phyloP scores from a whole-genome alignment of 2,113 vertebrate genomes.

The Anseranas semipalmata region DNA sequence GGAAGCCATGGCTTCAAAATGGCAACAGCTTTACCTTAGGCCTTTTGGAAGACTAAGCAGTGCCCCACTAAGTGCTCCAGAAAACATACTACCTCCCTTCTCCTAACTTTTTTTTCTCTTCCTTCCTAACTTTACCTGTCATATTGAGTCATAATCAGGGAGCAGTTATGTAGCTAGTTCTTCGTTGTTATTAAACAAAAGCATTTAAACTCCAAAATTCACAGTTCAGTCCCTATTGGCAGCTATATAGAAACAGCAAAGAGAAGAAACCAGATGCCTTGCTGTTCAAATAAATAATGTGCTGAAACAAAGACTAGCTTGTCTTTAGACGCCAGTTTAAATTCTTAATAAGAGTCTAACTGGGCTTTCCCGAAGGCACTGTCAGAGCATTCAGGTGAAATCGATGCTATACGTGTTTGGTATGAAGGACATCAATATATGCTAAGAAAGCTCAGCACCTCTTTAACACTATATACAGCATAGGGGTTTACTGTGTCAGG shows the following conservation, averaged over 20 bases:
- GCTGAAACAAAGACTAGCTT: not conserved
- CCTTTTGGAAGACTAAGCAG: not conserved
- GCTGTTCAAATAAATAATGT: not conserved
- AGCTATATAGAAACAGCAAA: not conserved
- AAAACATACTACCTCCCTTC: not conserved
- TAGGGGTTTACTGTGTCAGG: fast-evolving
- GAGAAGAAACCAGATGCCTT: not conserved
- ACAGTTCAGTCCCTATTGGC: not conserved
- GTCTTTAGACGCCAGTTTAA: not conserved
- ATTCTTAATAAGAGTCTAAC: not conserved
- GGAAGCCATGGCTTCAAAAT: not conserved
- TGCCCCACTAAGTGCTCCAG: not conserved
- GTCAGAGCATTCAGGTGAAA: not conserved
- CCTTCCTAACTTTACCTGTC: not conserved
- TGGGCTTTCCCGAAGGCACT: not conserved
- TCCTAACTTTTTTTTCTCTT: no score
- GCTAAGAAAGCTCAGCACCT: not conserved
- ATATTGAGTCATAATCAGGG: fast-evolving
- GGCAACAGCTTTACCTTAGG: not conserved
- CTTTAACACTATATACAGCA: fast-evolving
- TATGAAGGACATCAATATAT: fast-evolving
- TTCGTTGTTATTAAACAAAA: not conserved
- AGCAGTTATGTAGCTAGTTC: not conserved
- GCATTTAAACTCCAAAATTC: not conserved
- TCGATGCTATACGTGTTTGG: not conserved